These are phyloP conservation scores for Zaprionus bogoriensis DNA, from an alignment of 2,888 invertebrate genomes.

Conservation along the genomic window DNA sequence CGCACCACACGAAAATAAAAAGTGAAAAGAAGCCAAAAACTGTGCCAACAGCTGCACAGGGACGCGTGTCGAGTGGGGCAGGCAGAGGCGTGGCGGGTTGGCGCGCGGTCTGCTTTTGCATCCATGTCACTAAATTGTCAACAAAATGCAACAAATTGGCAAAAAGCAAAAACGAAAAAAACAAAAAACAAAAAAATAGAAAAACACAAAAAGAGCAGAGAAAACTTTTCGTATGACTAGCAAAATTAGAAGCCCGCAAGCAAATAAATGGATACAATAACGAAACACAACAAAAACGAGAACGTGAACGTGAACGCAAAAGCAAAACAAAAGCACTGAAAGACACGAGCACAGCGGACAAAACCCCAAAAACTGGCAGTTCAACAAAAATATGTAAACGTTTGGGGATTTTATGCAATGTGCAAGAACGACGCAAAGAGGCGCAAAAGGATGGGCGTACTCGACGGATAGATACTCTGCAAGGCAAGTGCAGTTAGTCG, in stretches of 20 bases:
- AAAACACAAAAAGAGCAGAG: constrained; percentile 34
- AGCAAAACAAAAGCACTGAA: constrained; percentile 25
- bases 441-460: background rate
- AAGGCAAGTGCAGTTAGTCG: background rate
- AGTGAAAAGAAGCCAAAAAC: constrained; percentile 40
- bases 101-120: constrained; percentile 9
- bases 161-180: constrained; percentile 26
- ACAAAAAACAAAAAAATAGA: constrained; percentile 69
- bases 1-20: constrained; percentile 22
- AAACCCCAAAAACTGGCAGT: constrained; percentile 28
- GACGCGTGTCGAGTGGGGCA: background rate
- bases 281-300: constrained; percentile 3
- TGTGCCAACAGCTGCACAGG: constrained; percentile 35
- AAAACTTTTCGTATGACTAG: constrained; percentile 60
- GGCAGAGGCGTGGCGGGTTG: background rate
- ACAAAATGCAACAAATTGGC: constrained; percentile 67
- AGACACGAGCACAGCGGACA: constrained; percentile 16
- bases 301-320: no score
- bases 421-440: constrained; percentile 42
- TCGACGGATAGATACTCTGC: background rate
- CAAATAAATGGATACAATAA: constrained; percentile 52
- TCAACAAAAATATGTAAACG: constrained; percentile 59
- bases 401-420: constrained; percentile 60
- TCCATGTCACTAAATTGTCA: constrained; percentile 65
- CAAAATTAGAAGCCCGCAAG: constrained; percentile 62